Percentiles rank a stretch among this genome's conserved stretches.
Conservation (phyloP, 2,113 vertebrate genomes). For the Geothlypis trichas region DNA sequence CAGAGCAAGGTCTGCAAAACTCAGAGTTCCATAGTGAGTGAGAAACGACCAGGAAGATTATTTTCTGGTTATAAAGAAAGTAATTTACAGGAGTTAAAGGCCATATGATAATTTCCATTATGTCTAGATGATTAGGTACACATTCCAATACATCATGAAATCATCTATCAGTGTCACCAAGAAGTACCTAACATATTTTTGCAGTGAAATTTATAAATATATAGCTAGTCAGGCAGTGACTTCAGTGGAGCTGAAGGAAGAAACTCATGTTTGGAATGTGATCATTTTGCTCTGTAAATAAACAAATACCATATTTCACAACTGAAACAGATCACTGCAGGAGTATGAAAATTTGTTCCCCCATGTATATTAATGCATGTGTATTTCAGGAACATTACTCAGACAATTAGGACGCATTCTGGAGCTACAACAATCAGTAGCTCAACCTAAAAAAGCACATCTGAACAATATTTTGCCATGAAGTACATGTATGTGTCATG, state of each 20-base stretch:
- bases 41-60: neutral
- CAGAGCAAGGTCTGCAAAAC: neutral
- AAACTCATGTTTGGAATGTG: neutral
- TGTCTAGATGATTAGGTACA: neutral
- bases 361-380: neutral
- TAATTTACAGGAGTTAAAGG: neutral
- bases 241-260: neutral
- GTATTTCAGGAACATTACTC: neutral
- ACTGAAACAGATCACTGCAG: neutral
- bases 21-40: neutral
- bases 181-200: neutral
- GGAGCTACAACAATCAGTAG: neutral
- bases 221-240: neutral
- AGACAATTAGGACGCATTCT: neutral
- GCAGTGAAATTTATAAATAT: neutral
- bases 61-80: neutral
- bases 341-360: neutral
- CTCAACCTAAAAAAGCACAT: neutral
- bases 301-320: neutral
- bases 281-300: neutral
- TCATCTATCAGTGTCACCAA: neutral
- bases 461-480: neutral
- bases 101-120: neutral
- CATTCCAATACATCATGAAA: neutral
- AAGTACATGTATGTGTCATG: neutral